Conservation (phyloP, 2,113 vertebrate species). For the Sterrhoptilus dennistouni region DNA sequence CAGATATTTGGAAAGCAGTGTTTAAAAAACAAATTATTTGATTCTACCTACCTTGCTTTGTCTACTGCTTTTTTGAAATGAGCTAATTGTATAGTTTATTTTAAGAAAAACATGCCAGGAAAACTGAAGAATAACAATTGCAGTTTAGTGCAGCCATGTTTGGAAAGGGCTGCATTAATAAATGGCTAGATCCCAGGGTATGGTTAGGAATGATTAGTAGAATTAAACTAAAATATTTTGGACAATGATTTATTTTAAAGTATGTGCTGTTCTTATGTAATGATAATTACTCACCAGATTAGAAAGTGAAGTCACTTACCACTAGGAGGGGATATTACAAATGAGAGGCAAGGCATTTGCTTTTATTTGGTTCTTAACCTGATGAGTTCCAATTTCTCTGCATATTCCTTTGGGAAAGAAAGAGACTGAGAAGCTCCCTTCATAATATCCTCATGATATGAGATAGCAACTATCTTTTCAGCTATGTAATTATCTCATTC, state of each 20-base stretch:
- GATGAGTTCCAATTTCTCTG: conserved; percentile 36
- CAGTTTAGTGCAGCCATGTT: background rate
- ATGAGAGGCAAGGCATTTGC: background rate
- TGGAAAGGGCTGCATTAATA: background rate
- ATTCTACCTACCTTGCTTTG: background rate
- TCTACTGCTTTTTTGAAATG: background rate
- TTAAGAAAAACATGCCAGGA: background rate
- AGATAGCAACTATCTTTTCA: conserved; percentile 29
- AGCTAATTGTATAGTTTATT: background rate
- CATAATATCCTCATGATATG: conserved; percentile 26
- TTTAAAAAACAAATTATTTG: conserved; percentile 36
- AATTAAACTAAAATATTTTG: background rate
- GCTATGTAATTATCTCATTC: conserved; percentile 43
- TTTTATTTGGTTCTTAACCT: conserved; percentile 25
- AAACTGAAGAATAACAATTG: background rate
- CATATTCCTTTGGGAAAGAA: background rate
- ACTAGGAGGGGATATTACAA: conserved; percentile 16
- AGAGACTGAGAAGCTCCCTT: background rate
- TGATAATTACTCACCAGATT: background rate
- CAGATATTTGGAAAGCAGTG: background rate
- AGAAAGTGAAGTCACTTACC: conserved; percentile 41
- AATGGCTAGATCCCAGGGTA: background rate
- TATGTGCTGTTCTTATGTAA: background rate
- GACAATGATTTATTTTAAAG: background rate
- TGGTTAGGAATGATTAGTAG: background rate